A percentile compares a stretch with the other conserved stretches of the same genome.
Evolutionary conservation across 2,888 invertebrate genomes (phyloP).

Genomic region (Drosophila monieri): DNA sequence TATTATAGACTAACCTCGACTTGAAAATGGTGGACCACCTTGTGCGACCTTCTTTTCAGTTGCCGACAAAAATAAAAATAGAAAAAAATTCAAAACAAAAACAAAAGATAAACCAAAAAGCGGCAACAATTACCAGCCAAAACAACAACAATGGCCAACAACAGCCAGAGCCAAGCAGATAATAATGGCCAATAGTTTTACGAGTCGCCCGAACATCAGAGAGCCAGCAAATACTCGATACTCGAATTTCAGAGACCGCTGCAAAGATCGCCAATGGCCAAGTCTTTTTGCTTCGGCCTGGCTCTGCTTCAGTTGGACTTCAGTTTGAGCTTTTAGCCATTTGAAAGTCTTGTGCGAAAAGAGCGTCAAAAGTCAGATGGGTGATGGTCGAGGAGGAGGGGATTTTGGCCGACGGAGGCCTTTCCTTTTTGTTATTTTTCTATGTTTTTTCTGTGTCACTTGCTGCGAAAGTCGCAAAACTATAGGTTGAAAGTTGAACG

Average conservation of each 20-base stretch:
- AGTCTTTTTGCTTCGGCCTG: constrained; percentile 24
- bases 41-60: constrained; percentile 81
- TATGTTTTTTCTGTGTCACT: constrained; percentile 67
- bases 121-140: constrained; percentile 70
- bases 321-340: constrained; percentile 49
- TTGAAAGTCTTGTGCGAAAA: constrained; percentile 72
- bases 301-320: constrained; percentile 6
- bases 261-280: constrained; percentile 51
- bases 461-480: constrained; percentile 73
- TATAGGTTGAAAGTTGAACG: constrained; percentile 73
- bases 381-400: constrained; percentile 30
- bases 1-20: constrained; percentile 44
- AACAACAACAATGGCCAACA: constrained; percentile 50
- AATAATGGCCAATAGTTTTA: constrained; percentile 75
- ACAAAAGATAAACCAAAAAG: constrained; percentile 47
- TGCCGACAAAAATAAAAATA: constrained; percentile 60
- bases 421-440: constrained; percentile 64
- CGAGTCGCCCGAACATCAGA: constrained; percentile 31
- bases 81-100: constrained; percentile 32
- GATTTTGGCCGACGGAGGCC: constrained; percentile 44
- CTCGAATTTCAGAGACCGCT: constrained; percentile 60
- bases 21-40: constrained; percentile 74
- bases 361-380: constrained; percentile 47
- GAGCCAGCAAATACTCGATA: constrained; percentile 59
- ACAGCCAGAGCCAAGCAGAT: constrained; percentile 42